Base-by-base conservation (phyloP, 1,140 invertebrate species). In the Calliopsis andreniformis region DNA sequence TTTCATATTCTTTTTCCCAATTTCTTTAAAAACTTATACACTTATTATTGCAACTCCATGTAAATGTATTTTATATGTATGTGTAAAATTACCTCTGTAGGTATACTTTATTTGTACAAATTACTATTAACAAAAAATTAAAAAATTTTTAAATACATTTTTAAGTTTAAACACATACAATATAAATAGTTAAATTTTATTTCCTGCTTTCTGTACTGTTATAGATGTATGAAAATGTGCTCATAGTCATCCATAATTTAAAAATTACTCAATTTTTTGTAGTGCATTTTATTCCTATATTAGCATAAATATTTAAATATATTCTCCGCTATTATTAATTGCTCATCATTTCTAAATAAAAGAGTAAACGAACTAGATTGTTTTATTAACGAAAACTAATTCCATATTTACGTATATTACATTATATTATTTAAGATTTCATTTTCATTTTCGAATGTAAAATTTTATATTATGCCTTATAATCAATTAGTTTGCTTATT, bases 161-260 rank as follows among this genome's bases (percentile, higher is more conserved):
- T 43, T 35, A 39, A 39, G 16, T 67, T 70, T 72, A 43, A 53
- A 70, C 20, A 62, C n/a, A n/a, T n/a, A n/a, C n/a, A 58, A 68
- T 18, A 20, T 28, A 47, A 47, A 51, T 49, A 32, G 30, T 68
- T 42, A 49, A 59, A 32, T 1, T 56, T 49, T 45, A 47, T 42
- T 70, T 7, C 35, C 10, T 35, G 32, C 30, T 68, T 20, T 32
- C 7, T 53, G 47, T 20, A 23, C 1, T 23, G 3, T 53, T 45
- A 18, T 23, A 59, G 14, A 49, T 42, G 6, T 51, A 35, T 23
- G 35, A 71, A 55, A 39, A 10, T 3, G 18, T 7, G 56, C 51
- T 43, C 12, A 3, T 43, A 61, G 23, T 53, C 8, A 42, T 16
- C 30, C 30, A 62, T 61, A 39, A 16, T 61, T 35, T 39, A 3